Base-by-base conservation (phyloP, 2,113 vertebrate species). In the Fulmarus glacialis region DNA sequence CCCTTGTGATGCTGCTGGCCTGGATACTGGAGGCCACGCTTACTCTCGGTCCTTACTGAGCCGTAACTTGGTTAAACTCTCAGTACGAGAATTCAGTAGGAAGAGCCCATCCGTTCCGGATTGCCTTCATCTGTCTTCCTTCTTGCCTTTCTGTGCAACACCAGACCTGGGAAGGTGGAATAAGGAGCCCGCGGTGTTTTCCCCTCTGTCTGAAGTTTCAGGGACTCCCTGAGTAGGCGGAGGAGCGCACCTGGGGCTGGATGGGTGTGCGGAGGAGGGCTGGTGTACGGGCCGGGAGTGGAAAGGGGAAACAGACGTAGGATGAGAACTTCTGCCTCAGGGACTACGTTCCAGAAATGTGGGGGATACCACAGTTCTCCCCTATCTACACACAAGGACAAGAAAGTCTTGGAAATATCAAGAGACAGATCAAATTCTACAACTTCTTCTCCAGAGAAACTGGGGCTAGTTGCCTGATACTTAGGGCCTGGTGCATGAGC, bases 241-340 rank as follows among this genome's bases (percentile, higher is more conserved):
- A 81, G 75, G 27, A 48, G 19, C 1, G 0, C 34, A 81, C 40
- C 36, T 83, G 58, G 43, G 62, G 15, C 53, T 87, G 75, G 59
- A 12, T 29, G 55, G 24, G 10, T 42, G 12, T 32, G 18, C 0
- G 0, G 73, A 84, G 59, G 20, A 53, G 64, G 40, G n/a, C 78
- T 75, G 67, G 36, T 59, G 30, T 68, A 32, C 3, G 1, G 38
- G 66, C 40, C 72, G 59, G 42, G n/a, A 91, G 67, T 50, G 22
- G 56, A 59, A 87, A 75, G 53, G 34, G 30, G 15, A 93, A 73
- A 42, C 14, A 70, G 12, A 53, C 0, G 18, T 23, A 43, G 47
- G 38, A 42, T 59, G 32, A 93, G 56, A 95, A 47, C 32, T 75
- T 87, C 56, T 77, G 30, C 55, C 50, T 45, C 50, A 74, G 32